Evolutionary conservation across 2,797 vertebrate species (phyloP).

Genomic region (Brotula barbata): DNA sequence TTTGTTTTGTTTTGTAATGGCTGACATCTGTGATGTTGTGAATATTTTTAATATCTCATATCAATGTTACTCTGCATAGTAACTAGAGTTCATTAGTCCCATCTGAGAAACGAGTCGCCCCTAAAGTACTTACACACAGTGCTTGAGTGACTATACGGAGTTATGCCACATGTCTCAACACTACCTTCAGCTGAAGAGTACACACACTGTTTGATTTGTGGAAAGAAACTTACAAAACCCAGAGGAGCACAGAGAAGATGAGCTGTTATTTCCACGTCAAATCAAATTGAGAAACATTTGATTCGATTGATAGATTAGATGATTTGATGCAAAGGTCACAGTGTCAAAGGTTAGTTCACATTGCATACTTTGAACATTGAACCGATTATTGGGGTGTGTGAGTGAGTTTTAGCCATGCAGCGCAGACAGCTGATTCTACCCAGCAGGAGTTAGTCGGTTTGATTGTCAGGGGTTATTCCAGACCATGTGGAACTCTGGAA

Average conservation of each 20-base stretch:
- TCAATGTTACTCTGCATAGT: too few species aligned
- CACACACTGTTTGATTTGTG: slow-evolving; percentile 16
- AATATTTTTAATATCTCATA: too few species aligned
- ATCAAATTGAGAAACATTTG: slow-evolving; percentile 2
- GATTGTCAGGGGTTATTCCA: slow-evolving; percentile 18
- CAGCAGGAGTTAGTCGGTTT: slow-evolving; percentile 59
- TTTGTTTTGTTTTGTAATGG: too few species aligned
- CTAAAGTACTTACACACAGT: too few species aligned
- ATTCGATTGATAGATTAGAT: slow-evolving; percentile 1
- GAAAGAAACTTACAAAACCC: slow-evolving; percentile 41
- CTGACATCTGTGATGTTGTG: too few species aligned
- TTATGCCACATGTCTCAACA: too few species aligned
- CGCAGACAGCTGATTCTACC: slow-evolving; percentile 42
- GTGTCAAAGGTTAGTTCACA: slow-evolving; percentile 26
- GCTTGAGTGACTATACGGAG: too few species aligned
- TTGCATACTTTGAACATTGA: slow-evolving; percentile 15
- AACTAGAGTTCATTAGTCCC: too few species aligned
- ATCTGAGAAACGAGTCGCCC: too few species aligned
- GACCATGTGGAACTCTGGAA: slow-evolving; percentile 47
- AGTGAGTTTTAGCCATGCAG: slow-evolving; percentile 40
- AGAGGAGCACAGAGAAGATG: not conserved
- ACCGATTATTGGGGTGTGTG: slow-evolving; percentile 19
- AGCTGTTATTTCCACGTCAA: not conserved
- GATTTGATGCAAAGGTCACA: not conserved
- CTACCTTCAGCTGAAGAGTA: not conserved